These are phyloP conservation scores for Athene cunicularia DNA, from an alignment of 2,113 vertebrate species.

Conservation along the genomic window DNA sequence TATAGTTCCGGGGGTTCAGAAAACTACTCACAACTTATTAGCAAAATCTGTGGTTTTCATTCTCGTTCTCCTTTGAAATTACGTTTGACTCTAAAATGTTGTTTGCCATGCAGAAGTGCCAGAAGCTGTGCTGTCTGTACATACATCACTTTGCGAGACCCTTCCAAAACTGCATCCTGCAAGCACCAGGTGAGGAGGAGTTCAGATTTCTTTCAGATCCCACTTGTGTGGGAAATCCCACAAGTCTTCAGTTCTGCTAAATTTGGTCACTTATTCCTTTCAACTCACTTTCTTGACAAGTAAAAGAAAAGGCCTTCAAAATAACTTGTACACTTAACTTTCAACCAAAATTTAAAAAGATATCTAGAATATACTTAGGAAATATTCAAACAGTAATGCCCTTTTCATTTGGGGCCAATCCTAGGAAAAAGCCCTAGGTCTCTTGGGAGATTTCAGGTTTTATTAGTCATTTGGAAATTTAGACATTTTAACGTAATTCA, in stretches of 20 bases:
- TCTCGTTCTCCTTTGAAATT: not conserved
- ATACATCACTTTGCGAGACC: not conserved
- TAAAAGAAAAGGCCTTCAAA: not conserved
- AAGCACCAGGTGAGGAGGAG: not conserved
- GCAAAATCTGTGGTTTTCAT: not conserved
- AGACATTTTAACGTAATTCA: not conserved
- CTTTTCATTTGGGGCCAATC: not conserved
- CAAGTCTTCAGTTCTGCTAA: not conserved
- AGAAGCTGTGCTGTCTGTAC: not conserved
- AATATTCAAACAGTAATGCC: not conserved
- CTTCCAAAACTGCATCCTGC: not conserved
- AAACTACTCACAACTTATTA: not conserved
- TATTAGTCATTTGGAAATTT: not conserved
- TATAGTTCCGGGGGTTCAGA: not conserved
- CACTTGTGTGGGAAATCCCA: not conserved
- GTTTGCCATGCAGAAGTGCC: not conserved
- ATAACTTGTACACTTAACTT: not conserved
- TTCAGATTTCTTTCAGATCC: not conserved
- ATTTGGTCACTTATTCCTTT: not conserved
- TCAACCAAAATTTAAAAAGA: not conserved
- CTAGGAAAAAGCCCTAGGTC: not conserved
- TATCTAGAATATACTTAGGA: not conserved
- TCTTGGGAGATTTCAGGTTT: not conserved
- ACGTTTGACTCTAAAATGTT: not conserved
- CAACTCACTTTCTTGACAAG: not conserved